Percentiles rank a stretch among this genome's conserved stretches.
phyloP scores from a whole-genome alignment of 2,113 vertebrate species.

The Cnemophilus loriae region DNA sequence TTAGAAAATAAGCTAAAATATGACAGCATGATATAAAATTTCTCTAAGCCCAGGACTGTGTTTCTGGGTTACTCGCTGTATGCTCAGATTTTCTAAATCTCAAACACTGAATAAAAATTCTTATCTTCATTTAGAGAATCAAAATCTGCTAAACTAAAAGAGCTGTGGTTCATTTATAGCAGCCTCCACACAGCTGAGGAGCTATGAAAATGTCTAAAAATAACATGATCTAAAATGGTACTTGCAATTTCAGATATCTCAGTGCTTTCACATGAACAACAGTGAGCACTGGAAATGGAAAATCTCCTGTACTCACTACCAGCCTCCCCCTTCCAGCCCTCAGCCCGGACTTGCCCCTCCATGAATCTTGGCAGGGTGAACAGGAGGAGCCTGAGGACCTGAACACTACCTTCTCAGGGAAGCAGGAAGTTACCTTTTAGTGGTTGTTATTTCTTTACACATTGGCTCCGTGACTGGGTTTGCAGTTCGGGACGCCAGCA shows the following conservation, averaged over 20 bases:
- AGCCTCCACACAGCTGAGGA: neutral
- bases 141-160: neutral
- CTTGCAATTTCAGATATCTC: neutral
- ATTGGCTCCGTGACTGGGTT: neutral
- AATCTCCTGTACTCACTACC: neutral
- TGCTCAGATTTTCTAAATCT: neutral
- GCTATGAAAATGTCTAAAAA: slow-evolving; percentile 21
- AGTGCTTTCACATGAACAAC: neutral
- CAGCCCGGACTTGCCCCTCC: neutral
- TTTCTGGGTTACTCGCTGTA: neutral
- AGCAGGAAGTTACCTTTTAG: neutral
- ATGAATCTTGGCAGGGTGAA: neutral
- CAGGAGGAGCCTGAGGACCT: neutral
- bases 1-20: slow-evolving; percentile 16
- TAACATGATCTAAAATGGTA: neutral
- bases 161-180: neutral
- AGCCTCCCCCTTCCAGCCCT: neutral
- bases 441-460: neutral
- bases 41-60: neutral
- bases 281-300: neutral
- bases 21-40: neutral
- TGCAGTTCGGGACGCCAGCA: rapidly evolving
- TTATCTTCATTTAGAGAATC: neutral
- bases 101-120: neutral
- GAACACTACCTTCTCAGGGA: neutral